These are phyloP conservation scores for Deroplatys truncata DNA, from an alignment of 2,888 invertebrate species.

Conservation along the genomic window DNA sequence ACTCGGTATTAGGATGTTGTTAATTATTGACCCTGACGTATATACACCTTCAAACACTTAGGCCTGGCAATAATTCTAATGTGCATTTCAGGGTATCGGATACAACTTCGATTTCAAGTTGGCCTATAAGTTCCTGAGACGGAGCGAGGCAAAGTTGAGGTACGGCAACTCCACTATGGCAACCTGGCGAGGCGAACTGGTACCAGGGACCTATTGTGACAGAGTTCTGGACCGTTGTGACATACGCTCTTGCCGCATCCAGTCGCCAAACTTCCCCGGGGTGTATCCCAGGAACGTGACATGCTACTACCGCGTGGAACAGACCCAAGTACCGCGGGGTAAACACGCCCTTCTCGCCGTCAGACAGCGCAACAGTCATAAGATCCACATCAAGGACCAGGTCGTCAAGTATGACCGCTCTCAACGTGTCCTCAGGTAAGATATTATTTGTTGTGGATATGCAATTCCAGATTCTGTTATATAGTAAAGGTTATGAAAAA, in stretches of 20 bases:
- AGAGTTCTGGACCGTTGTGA: conserved; percentile 75
- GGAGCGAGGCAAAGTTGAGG: conserved; percentile 69
- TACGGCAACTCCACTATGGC: conserved; percentile 70
- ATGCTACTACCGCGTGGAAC: conserved; percentile 69
- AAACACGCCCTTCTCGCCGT: conserved; percentile 72
- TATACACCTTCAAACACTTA: not conserved
- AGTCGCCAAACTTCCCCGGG: conserved; percentile 88
- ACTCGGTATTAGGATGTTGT: too few relatives aligned
- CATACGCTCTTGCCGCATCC: conserved; percentile 64
- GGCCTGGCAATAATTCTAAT: not conserved
- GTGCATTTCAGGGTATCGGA: conserved; percentile 58
- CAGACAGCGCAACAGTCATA: conserved; percentile 72
- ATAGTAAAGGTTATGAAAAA: too few relatives aligned
- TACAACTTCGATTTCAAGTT: conserved; percentile 81
- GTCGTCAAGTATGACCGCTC: conserved; percentile 71
- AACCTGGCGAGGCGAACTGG: conserved; percentile 72
- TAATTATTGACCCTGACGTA: too few relatives aligned
- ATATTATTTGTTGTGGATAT: conserved; percentile 25
- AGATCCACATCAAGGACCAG: conserved; percentile 75
- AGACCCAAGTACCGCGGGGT: conserved; percentile 56
- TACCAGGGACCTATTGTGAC: conserved; percentile 70
- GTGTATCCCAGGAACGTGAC: conserved; percentile 81
- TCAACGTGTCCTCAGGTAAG: conserved; percentile 69
- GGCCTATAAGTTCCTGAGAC: conserved; percentile 76
- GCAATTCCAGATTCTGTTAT: too few relatives aligned